Evolutionary conservation across 2,113 vertebrate genomes (phyloP).

Genomic region (Trochalopteron elliotii): DNA sequence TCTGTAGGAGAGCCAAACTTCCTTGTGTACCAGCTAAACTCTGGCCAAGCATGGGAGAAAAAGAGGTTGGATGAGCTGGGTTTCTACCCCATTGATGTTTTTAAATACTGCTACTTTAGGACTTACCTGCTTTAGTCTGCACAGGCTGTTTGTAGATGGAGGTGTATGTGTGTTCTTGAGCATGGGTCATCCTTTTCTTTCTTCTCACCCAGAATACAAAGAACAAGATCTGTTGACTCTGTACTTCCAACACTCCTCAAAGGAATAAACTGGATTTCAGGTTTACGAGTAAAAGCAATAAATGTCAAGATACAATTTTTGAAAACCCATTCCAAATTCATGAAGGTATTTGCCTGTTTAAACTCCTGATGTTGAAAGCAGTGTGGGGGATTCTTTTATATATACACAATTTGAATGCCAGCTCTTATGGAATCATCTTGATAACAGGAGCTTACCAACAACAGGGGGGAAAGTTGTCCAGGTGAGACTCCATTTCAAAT

Average conservation of each 20-base stretch:
- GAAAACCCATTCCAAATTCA: slow-evolving; percentile 49
- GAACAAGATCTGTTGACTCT: neutral
- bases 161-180: neutral
- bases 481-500: slow-evolving; percentile 28
- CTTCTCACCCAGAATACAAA: slow-evolving; percentile 23
- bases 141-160: slow-evolving; percentile 32
- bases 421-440: neutral
- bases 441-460: slow-evolving; percentile 3
- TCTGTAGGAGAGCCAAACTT: neutral
- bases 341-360: neutral
- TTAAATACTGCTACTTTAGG: neutral
- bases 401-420: slow-evolving; percentile 2
- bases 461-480: neutral
- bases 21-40: neutral
- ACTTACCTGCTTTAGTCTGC: slow-evolving; percentile 18
- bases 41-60: neutral
- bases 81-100: neutral
- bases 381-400: slow-evolving; percentile 33
- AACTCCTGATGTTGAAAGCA: slow-evolving; percentile 7
- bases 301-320: slow-evolving; percentile 14
- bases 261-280: slow-evolving; percentile 52
- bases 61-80: neutral
- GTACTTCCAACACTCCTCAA: neutral
- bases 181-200: neutral
- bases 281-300: slow-evolving; percentile 65